Conservation (phyloP, 2,888 invertebrate species). For the Amblyjoppa proteus region DNA sequence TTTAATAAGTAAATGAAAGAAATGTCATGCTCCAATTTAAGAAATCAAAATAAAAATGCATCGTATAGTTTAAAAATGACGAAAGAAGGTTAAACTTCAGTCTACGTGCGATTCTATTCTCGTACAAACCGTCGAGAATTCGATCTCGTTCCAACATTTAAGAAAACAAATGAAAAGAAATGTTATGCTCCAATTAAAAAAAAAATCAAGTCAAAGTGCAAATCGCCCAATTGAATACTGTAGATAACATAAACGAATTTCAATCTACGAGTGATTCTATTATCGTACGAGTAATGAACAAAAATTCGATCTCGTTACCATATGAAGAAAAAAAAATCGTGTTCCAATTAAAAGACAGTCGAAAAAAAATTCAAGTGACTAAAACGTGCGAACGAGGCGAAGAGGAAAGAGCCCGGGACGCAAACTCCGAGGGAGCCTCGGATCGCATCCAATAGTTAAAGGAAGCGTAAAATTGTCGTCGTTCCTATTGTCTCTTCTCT, state of each 20-base stretch:
- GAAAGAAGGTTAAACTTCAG: not conserved
- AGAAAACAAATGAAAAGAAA: not conserved
- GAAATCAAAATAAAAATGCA: no score
- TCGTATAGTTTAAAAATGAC: no score
- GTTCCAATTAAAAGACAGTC: not conserved
- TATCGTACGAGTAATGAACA: not conserved
- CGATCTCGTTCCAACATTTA: not conserved
- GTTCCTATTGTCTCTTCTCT: not conserved
- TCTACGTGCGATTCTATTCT: not conserved
- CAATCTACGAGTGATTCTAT: not conserved
- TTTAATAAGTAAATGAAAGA: no score
- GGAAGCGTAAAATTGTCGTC: conserved; percentile 12
- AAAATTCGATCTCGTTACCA: not conserved
- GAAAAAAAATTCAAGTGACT: not conserved
- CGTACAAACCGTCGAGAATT: not conserved
- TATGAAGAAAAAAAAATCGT: not conserved
- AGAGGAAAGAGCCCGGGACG: not conserved
- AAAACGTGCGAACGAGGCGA: conserved; percentile 6
- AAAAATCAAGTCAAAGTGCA: not conserved
- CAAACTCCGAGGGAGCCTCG: not conserved
- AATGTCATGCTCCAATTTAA: no score
- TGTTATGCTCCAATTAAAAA: not conserved
- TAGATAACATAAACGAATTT: not conserved
- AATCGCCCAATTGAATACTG: not conserved
- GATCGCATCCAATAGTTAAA: conserved; percentile 16